A percentile compares a stretch with the other conserved stretches of the same genome.
Conservation (phyloP, 2,888 invertebrate genomes). For the Hirtodrosophila histrioides region DNA sequence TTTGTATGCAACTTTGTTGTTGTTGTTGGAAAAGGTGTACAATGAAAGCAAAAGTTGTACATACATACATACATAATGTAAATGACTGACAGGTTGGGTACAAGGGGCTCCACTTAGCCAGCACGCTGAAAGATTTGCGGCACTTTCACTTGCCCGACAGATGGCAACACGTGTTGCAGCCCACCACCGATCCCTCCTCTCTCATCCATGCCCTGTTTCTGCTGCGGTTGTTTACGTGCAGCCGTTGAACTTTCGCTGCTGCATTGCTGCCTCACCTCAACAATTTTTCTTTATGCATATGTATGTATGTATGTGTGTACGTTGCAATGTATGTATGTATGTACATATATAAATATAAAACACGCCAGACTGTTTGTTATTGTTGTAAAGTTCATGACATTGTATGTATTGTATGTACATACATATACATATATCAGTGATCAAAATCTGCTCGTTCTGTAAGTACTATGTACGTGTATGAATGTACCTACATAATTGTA, state of each 20-base stretch:
- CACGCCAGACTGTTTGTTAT: constrained; percentile 43
- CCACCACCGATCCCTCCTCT: constrained; percentile 2
- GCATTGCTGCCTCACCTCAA: constrained; percentile 56
- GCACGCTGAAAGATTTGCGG: constrained; percentile 71
- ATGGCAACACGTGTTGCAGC: constrained; percentile 69
- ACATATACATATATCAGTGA: constrained; percentile 47
- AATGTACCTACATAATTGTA: not conserved
- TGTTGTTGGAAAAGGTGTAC: constrained; percentile 52
- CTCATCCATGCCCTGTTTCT: not conserved
- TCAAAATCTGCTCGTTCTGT: constrained; percentile 17
- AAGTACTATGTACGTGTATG: too few relatives aligned
- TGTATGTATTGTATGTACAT: constrained; percentile 13
- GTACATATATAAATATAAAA: constrained; percentile 35
- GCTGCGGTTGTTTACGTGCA: constrained; percentile 61
- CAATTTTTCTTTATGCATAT: constrained; percentile 8
- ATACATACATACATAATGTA: constrained; percentile 1
- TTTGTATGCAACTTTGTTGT: constrained; percentile 46
- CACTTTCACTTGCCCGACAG: constrained; percentile 68
- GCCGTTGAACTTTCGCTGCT: constrained; percentile 66
- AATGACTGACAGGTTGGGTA: constrained; percentile 45
- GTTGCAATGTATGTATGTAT: constrained; percentile 5
- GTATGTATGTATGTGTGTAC: not conserved
- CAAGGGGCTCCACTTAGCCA: constrained; percentile 62
- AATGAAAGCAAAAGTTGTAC: constrained; percentile 52
- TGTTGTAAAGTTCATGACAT: constrained; percentile 66